Conservation (phyloP, 2,797 vertebrate species). For the Champsocephalus esox region DNA sequence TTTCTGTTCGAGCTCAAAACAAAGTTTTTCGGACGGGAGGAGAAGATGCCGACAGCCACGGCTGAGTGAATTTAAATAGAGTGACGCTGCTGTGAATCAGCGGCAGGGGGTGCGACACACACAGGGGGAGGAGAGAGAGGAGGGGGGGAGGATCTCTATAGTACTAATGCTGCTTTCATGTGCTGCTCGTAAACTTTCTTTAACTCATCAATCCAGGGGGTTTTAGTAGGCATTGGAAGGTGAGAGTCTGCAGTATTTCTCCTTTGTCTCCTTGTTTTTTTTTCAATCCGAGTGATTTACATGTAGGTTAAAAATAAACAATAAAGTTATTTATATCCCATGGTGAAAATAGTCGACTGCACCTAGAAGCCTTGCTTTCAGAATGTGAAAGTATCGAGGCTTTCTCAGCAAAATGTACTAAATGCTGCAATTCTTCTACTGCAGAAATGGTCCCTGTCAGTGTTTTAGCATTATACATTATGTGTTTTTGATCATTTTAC, state of each 20-base stretch:
- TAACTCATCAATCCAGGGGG: background rate
- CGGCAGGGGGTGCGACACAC: conserved; percentile 30
- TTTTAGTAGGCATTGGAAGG: background rate
- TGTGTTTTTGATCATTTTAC: no score
- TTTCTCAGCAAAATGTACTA: no score
- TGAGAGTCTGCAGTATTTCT: background rate
- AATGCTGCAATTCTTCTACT: no score
- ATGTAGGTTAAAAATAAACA: background rate
- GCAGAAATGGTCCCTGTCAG: no score
- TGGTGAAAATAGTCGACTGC: no score
- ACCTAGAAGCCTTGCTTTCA: no score
- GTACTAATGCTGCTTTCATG: conserved; percentile 53
- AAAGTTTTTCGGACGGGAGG: conserved; percentile 32
- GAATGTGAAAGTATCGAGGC: no score
- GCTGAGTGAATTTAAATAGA: conserved; percentile 71
- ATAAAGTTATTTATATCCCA: no score
- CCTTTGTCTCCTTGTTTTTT: background rate
- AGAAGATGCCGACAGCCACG: conserved; percentile 55
- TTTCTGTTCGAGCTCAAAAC: background rate
- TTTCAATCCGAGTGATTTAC: background rate
- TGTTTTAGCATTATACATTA: no score
- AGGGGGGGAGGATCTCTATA: conserved; percentile 5
- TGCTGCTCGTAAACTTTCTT: conserved; percentile 31
- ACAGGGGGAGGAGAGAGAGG: conserved; percentile 24
- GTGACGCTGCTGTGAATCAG: conserved; percentile 68